Conservation (phyloP, 2,797 vertebrate species). For the Mus caroli region DNA sequence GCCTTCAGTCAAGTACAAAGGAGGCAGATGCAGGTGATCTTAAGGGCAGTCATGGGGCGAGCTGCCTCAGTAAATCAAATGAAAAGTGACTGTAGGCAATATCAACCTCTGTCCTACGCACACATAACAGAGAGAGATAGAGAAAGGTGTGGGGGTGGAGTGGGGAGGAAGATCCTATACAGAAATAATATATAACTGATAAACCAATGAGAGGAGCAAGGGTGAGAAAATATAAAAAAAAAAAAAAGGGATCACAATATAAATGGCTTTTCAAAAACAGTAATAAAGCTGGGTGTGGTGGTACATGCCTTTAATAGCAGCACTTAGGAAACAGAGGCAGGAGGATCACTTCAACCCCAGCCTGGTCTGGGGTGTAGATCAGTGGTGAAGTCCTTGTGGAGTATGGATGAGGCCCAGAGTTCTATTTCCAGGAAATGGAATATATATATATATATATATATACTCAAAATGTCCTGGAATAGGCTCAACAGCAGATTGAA, state of each 20-base stretch:
- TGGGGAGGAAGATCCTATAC: neutral
- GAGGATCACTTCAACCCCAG: neutral
- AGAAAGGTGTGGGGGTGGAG: neutral
- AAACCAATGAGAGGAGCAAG: neutral
- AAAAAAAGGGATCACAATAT: neutral
- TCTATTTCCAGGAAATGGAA: neutral
- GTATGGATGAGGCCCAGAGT: neutral
- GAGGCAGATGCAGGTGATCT: neutral
- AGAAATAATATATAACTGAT: neutral
- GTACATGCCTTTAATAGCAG: too few species aligned
- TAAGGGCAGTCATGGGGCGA: neutral
- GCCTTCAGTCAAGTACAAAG: neutral
- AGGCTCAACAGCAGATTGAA: neutral
- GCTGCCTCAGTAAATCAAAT: neutral
- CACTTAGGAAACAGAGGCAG: neutral
- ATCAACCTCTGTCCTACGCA: neutral
- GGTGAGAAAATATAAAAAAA: too few species aligned
- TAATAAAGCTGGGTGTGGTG: neutral
- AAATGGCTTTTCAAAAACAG: neutral
- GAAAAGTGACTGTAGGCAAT: neutral
- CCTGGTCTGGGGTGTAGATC: neutral
- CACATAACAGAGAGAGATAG: neutral
- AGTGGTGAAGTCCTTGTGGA: neutral
- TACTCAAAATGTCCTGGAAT: neutral
- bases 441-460: neutral